Base-by-base conservation (phyloP, 2,113 vertebrate genomes). In the Percopsis transmontana region DNA sequence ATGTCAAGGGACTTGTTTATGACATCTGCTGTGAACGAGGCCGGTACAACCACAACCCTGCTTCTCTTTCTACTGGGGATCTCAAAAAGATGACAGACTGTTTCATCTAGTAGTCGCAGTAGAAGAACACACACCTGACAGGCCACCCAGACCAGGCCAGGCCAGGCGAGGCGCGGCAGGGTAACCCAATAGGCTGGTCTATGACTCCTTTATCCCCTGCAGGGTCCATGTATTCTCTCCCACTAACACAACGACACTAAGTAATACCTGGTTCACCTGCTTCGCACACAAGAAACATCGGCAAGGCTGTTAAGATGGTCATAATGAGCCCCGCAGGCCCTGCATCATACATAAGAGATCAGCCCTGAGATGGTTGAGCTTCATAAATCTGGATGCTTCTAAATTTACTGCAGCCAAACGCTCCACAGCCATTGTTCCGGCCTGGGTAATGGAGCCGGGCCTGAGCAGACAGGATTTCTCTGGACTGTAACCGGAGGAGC, bases 1-100 rank as follows among this genome's bases (percentile, higher is more conserved):
- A 91, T 83, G 74, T 84, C 93, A 76, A 79, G 93, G 91, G 94
- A 94, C 90, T 85, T 83, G 76, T 83, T 83, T 86, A 74, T 89
- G 90, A 83, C 75, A 90, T 92, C 80, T 68, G 83, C 67, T 85
- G 88, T 88, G 85, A 93, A 86, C 83, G 80, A 68, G 42, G 54
- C 54, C 18, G 57, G 68, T 67, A 69, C 88, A n/a, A 58, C 68
- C 65, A 70, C 87, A 70, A 62, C 53, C 15, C 64, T 66, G 71
- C 64, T 91, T 87, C 87, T 87, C 88, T 81, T 85, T 79, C 89
- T 71, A 59, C 71, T 76, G 59, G 73, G 73, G 72, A 81, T 88
- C 66, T 64, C 50, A 55, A 85, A 78, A 70, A 78, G 79, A 85
- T 85, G 81, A 79, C 80, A 66, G 69, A 60, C 57, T 66, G 14